These are phyloP conservation scores for Epistrophe grossulariae DNA, from an alignment of 2,888 invertebrate species.

Conservation along the genomic window DNA sequence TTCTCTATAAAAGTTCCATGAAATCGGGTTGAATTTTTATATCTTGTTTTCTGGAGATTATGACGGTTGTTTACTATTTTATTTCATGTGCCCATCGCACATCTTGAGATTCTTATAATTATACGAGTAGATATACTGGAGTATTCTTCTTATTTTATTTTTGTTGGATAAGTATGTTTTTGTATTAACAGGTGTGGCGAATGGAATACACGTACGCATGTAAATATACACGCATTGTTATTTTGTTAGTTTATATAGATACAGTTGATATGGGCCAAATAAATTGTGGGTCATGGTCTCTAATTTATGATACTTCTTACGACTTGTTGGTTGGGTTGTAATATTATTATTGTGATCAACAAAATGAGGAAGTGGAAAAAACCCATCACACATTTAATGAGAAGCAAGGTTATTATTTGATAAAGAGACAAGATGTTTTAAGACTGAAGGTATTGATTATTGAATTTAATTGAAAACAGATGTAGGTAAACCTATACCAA, in stretches of 20 bases:
- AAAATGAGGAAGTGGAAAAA: conserved; percentile 26
- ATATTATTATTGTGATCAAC: conserved; percentile 1
- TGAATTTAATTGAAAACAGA: conserved; percentile 34
- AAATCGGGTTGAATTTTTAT: conserved; percentile 49
- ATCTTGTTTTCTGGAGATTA: conserved; percentile 15
- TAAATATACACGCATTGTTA: neutral
- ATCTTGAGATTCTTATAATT: conserved; percentile 9
- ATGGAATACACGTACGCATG: neutral
- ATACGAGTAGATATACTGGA: neutral
- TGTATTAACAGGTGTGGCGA: conserved; percentile 24
- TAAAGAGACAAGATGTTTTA: neutral
- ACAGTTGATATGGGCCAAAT: conserved; percentile 33
- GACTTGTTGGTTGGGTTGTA: neutral
- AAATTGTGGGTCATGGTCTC: conserved; percentile 40
- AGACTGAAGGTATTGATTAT: neutral
- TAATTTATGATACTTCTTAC: conserved; percentile 27
- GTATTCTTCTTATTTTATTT: neutral
- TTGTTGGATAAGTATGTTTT: neutral
- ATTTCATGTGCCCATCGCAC: conserved; percentile 2
- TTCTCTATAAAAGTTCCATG: conserved; percentile 56
- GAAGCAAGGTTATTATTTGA: conserved; percentile 8
- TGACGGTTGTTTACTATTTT: conserved; percentile 53
- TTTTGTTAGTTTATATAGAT: conserved; percentile 31
- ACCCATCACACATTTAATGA: neutral
- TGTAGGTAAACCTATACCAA: neutral